Evolutionary conservation across 1,140 invertebrate species (phyloP).

Genomic region (Yoshiicerus persimilis): DNA sequence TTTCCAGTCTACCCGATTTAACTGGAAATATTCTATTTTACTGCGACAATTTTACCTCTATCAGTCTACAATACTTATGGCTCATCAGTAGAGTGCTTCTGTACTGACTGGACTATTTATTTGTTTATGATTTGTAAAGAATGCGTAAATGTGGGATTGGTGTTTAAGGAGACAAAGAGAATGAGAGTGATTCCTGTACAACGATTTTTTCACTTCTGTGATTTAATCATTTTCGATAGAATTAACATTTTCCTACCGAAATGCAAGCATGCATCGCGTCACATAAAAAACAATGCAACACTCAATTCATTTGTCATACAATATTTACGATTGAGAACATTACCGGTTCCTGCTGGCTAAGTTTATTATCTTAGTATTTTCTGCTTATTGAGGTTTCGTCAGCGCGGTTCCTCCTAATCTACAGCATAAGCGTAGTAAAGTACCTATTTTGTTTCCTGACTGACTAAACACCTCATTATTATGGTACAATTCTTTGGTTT

Average conservation of each 20-base stretch:
- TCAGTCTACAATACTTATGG: neutral
- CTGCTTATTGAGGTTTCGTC: neutral
- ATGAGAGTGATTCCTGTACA: neutral
- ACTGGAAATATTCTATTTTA: neutral
- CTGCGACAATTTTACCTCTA: neutral
- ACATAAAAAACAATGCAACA: neutral
- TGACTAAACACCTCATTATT: neutral
- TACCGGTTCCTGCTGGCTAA: constrained; percentile 9
- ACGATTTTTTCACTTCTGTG: neutral
- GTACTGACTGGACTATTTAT: neutral
- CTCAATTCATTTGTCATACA: neutral
- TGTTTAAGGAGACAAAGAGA: neutral
- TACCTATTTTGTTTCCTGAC: neutral
- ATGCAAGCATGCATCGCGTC: neutral
- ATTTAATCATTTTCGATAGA: neutral
- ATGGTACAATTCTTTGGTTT: neutral
- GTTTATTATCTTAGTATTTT: neutral
- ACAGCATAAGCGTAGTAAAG: neutral
- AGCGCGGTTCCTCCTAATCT: neutral
- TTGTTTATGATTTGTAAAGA: neutral
- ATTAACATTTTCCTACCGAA: neutral
- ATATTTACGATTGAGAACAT: neutral
- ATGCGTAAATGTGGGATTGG: too few species aligned
- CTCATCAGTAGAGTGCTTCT: neutral
- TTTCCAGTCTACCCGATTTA: neutral